Percentiles rank a stretch among this genome's conserved stretches.
Evolutionary conservation across 2,888 invertebrate genomes (phyloP).

Genomic region (Tipula helvola): DNA sequence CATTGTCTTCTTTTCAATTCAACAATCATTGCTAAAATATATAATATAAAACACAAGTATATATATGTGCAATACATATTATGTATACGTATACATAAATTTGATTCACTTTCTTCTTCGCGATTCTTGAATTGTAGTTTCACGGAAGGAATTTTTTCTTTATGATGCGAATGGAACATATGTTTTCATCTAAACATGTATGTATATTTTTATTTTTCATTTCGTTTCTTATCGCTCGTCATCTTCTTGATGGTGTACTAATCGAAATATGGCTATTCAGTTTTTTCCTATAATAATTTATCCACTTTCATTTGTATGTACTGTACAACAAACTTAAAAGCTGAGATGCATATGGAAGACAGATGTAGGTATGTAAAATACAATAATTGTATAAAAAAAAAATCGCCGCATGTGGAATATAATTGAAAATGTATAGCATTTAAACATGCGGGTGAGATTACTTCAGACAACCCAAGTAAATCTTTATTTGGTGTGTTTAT

Average conservation of each 20-base stretch:
- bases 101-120: neutral
- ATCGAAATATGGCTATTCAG: neutral
- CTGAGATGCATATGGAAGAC: neutral
- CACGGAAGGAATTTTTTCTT: neutral
- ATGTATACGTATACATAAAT: neutral
- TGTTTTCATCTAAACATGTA: neutral
- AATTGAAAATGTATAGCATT: neutral
- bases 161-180: neutral
- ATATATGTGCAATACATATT: neutral
- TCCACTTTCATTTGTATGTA: neutral
- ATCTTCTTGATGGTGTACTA: neutral
- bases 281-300: neutral
- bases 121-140: neutral
- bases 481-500: no score
- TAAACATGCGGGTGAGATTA: neutral
- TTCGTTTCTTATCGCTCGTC: neutral
- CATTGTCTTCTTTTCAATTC: neutral
- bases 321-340: no score
- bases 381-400: neutral
- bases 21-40: neutral
- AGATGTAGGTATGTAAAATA: no score
- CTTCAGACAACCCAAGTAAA: no score
- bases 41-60: no score
- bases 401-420: neutral
- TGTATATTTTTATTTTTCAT: neutral